Base-by-base conservation (phyloP, 2,113 vertebrate species). In the Collichthys lucidus region DNA sequence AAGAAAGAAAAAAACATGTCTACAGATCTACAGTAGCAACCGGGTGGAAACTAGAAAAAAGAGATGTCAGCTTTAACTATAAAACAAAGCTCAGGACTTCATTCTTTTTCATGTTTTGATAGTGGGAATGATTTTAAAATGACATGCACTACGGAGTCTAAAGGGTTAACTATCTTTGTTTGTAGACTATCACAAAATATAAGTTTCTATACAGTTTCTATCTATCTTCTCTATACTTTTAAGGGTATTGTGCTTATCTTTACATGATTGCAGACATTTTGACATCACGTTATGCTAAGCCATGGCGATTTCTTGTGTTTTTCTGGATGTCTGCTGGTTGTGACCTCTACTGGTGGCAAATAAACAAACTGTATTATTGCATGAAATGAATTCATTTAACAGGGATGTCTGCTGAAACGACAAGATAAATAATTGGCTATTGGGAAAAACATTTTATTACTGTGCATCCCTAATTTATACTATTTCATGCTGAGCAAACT, bases 391-490 rank as follows among this genome's bases (percentile, higher is more conserved):
- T 40, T 22, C 2, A 76, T 57, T 5, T 3, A n/a, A 55, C 24
- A 42, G 10, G 3, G 2, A 1, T 4, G 42, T 46, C 19, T 44
- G 52, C 31, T 50, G 14, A 60, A 75, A 47, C 53, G 20, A 67
- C 26, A 11, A 64, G n/a, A 74, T 11, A 42, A 26, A 53, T 52
- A 2, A 42, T 44, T 68, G 55, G 44, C n/a, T 60, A 42, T 50
- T 64, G 35, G 29, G 14, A 60, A 65, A 66, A 65, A 66, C 31
- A 77, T 53, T 62, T 76, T 8, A 64, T 56, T 56, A 68, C 17
- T 35, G 9, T n/a, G 20, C 66, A 59, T 55, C 11, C 5, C 15
- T 76, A 68, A 74, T 84, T 57, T 20, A 85, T 35, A 24, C 67
- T 20, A 31, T 65, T 64, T 50, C 56, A 78, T 42, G 67, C 60